Conservation (phyloP, 2,797 vertebrate species). For the Apogon hyalosoma region DNA sequence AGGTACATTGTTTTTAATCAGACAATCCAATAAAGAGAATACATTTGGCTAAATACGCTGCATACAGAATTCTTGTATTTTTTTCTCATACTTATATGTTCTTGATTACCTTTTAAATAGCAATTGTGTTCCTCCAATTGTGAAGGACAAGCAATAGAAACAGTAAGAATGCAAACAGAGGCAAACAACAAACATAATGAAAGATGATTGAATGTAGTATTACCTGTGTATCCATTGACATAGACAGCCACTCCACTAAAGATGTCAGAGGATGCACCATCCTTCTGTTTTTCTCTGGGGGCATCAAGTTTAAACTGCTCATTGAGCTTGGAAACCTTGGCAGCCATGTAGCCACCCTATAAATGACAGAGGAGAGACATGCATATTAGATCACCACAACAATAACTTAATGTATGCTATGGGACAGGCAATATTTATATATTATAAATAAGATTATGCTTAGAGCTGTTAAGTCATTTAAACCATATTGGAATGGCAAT, state of each 20-base stretch:
- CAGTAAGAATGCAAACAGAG: neutral
- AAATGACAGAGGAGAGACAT: slow-evolving; percentile 18
- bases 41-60: too few relatives aligned
- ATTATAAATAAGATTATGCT: too few relatives aligned
- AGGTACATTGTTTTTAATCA: too few relatives aligned
- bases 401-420: too few relatives aligned
- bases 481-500: too few relatives aligned
- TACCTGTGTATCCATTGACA: slow-evolving; percentile 98
- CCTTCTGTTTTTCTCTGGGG: slow-evolving; percentile 87
- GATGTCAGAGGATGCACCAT: slow-evolving; percentile 88
- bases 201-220: neutral
- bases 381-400: neutral
- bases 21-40: too few relatives aligned
- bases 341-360: slow-evolving; percentile 97
- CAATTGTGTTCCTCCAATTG: neutral
- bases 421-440: too few relatives aligned
- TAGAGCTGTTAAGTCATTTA: too few relatives aligned
- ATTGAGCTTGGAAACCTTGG: slow-evolving; percentile 95
- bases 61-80: neutral
- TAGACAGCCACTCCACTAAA: slow-evolving; percentile 95
- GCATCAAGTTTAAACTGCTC: slow-evolving; percentile 93
- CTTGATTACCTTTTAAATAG: slow-evolving; percentile 22
- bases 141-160: neutral
- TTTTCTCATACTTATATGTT: neutral
- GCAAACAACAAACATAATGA: neutral